Percentiles rank a stretch among this genome's conserved stretches.
phyloP scores from a whole-genome alignment of 2,888 invertebrate species.

The Phyto melanocephala region DNA sequence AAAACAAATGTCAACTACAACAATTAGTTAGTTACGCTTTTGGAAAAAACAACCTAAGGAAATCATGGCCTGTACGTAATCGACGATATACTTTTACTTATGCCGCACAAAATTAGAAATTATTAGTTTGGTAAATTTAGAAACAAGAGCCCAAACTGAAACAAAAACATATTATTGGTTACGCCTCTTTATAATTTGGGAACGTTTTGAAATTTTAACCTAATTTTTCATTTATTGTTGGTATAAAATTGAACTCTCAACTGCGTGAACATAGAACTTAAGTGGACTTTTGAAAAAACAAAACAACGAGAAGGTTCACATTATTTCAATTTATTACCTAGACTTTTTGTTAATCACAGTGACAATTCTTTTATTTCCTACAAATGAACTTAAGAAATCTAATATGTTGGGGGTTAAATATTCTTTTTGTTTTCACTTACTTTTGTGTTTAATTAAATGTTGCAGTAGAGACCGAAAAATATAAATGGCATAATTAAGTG shows the following conservation, averaged over 20 bases:
- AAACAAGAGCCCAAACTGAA: background rate
- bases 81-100: background rate
- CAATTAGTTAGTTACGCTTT: conserved; percentile 13
- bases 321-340: background rate
- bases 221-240: background rate
- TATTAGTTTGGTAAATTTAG: conserved; percentile 20
- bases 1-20: background rate
- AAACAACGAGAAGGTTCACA: background rate
- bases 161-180: conserved; percentile 5
- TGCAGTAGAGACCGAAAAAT: background rate
- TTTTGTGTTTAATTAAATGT: conserved; percentile 17
- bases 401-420: background rate
- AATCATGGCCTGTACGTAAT: background rate
- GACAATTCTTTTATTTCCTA: conserved; percentile 13
- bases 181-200: conserved; percentile 10
- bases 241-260: background rate
- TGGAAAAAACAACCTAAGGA: background rate
- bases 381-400: background rate
- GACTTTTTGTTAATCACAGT: background rate
- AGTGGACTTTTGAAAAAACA: background rate
- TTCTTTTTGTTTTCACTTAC: background rate
- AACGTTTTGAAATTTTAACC: background rate
- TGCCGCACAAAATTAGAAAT: background rate
- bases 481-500: conserved; percentile 25
- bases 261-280: background rate